These are phyloP conservation scores for Cirrhinus mrigala DNA, from an alignment of 2,797 vertebrate genomes.

Conservation along the genomic window DNA sequence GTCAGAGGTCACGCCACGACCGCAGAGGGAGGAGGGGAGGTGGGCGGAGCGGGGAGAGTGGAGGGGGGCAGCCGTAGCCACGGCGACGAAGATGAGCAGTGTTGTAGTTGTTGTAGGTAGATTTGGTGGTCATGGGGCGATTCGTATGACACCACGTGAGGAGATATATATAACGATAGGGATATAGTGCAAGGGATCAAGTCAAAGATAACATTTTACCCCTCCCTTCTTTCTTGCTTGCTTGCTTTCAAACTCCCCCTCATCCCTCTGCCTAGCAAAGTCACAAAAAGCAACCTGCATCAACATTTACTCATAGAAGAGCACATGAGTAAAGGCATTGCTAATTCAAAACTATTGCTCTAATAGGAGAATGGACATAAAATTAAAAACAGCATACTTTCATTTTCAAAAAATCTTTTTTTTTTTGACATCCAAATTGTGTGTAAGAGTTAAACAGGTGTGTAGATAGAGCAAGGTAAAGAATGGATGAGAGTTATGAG, in stretches of 20 bases:
- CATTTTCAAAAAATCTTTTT: not conserved
- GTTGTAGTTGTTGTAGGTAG: constrained; percentile 81
- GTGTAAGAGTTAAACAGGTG: constrained; percentile 22
- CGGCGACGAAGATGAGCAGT: constrained; percentile 71
- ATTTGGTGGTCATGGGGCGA: constrained; percentile 88
- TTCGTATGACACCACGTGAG: constrained; percentile 92
- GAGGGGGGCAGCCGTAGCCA: constrained; percentile 73
- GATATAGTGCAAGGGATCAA: constrained; percentile 98
- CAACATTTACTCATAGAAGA: constrained; percentile 79
- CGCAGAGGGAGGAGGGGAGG: constrained; percentile 72
- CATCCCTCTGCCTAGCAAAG: constrained; percentile 79
- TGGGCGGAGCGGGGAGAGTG: constrained; percentile 68
- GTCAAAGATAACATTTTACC: constrained; percentile 90
- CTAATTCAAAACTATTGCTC: constrained; percentile 49
- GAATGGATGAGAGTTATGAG: constrained; percentile 11
- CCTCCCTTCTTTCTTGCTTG: constrained; percentile 76
- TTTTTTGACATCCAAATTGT: not conserved
- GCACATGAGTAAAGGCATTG: constrained; percentile 67
- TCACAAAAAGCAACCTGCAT: constrained; percentile 77
- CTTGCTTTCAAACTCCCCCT: constrained; percentile 70
- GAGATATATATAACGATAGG: constrained; percentile 98
- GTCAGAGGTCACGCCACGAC: constrained; percentile 77
- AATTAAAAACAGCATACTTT: constrained; percentile 17
- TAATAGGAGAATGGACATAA: constrained; percentile 34
- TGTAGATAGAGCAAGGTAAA: constrained; percentile 25